Conservation (phyloP, 1,140 invertebrate genomes). For the Trachymyrmex septentrionalis region DNA sequence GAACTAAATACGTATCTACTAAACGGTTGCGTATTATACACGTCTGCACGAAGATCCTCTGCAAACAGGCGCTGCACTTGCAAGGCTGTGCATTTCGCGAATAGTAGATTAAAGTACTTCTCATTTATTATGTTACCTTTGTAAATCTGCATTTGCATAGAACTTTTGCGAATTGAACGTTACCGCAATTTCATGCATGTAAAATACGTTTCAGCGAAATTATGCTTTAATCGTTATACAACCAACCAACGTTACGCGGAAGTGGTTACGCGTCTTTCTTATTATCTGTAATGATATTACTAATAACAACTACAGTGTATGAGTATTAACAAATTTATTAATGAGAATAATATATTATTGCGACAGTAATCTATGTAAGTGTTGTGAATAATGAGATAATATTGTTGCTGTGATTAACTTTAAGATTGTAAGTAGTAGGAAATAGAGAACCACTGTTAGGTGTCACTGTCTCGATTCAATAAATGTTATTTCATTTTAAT, state of each 20-base stretch:
- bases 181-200: slow-evolving; percentile 58
- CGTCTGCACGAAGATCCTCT: slow-evolving; percentile 41
- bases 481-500: slow-evolving; percentile 88
- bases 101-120: slow-evolving; percentile 55
- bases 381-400: slow-evolving; percentile 87
- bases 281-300: slow-evolving; percentile 83
- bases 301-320: slow-evolving; percentile 84
- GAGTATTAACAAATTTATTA: slow-evolving; percentile 86
- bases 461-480: slow-evolving; percentile 86
- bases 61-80: slow-evolving; percentile 52
- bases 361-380: slow-evolving; percentile 87
- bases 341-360: slow-evolving; percentile 84
- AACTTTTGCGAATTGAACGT: slow-evolving; percentile 57
- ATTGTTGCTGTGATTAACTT: slow-evolving; percentile 88
- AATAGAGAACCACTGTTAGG: slow-evolving; percentile 85
- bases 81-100: slow-evolving; percentile 51
- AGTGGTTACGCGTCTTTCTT: slow-evolving; percentile 76
- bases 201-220: slow-evolving; percentile 48
- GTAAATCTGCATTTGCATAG: slow-evolving; percentile 37
- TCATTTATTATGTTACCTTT: slow-evolving; percentile 58
- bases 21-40: slow-evolving; percentile 12
- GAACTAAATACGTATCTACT: slow-evolving; percentile 17
- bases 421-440: slow-evolving; percentile 87
- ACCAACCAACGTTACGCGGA: slow-evolving; percentile 60
- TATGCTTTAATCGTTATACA: slow-evolving; percentile 56